Evolutionary conservation across 2,797 vertebrate genomes (phyloP), one percentile per base, ranked within the genome.

Genomic region (Pseudocheirus occidentalis): DNA sequence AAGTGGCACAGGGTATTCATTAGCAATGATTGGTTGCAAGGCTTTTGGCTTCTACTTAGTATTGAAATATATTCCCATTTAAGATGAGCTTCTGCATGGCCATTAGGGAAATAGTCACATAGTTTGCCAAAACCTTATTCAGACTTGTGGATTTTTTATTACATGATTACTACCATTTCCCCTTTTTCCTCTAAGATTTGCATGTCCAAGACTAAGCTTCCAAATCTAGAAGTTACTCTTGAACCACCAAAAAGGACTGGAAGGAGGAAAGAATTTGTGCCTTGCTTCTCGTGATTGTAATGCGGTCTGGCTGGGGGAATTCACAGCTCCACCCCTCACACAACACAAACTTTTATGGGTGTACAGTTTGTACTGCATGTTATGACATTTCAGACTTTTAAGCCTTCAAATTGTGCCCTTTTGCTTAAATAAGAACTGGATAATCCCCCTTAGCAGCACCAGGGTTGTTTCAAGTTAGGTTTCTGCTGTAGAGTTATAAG

Each of bases 281-380:
- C 34, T n/a, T 90, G n/a, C 52, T 53, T 90, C 54, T 90, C 31
- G 62, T 96, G 92, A 97, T 97, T 97, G 96, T 94, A 96, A 96
- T 28, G 95, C 97, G 90, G 93, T 94, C 95, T 96, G 94, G 95
- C 94, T 94, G 94, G 96, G 95, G 95, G 92, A 95, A 95, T 62
- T 96, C 96, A 96, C 94, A 94, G 91, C 53, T 96, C 94, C 96
- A 97, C 97, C 91, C 95, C 95, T 96, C 96, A 96, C 93, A 96
- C 50, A 96, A 58, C 87, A 94, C 91, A 91, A 90, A 95, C 92
- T 97, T 95, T 97, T 97, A 97, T 92, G 95, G 97, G 97, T 90
- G 96, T 97, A 98, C 97, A 95, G 96, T 98, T 96, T 98, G 97
- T 98, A 97, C 97, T 97, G 96, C 97, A 98, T 90, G 24, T 94